These are phyloP conservation scores for Cactoblastis cactorum DNA, from an alignment of 2,888 invertebrate species.

Conservation along the genomic window DNA sequence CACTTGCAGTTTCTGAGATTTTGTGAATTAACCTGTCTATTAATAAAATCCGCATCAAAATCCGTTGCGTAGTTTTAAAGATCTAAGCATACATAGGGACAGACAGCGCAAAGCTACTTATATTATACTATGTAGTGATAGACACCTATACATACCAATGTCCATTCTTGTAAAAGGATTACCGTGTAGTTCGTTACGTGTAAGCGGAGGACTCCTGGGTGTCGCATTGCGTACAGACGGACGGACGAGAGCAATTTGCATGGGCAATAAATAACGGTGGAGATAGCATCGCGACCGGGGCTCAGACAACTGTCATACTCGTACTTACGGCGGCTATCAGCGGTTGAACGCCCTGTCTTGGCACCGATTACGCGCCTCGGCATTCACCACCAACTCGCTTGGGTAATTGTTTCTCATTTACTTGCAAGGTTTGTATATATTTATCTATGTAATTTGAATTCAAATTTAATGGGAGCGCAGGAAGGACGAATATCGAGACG, in stretches of 20 bases:
- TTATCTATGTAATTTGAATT: no score
- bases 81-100: no score
- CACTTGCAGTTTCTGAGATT: no score
- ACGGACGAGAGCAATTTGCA: constrained; percentile 55
- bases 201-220: constrained; percentile 20
- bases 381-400: constrained; percentile 18
- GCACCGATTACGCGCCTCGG: constrained; percentile 41
- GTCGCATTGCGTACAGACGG: constrained; percentile 42
- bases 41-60: no score
- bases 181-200: neutral
- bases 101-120: no score
- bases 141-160: no score
- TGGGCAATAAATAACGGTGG: constrained; percentile 62
- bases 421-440: neutral
- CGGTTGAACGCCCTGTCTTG: constrained; percentile 70
- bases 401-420: neutral
- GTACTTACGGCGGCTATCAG: constrained; percentile 50
- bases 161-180: neutral
- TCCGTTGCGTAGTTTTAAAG: no score
- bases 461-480: no score
- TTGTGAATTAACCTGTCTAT: no score
- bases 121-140: no score
- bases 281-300: constrained; percentile 53
- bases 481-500: no score
- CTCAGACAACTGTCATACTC: constrained; percentile 40